Percentiles rank a stretch among this genome's conserved stretches.
These are phyloP conservation scores for Thalassaphorura encarpata DNA, from an alignment of 1,140 invertebrate species.

Conservation along the genomic window DNA sequence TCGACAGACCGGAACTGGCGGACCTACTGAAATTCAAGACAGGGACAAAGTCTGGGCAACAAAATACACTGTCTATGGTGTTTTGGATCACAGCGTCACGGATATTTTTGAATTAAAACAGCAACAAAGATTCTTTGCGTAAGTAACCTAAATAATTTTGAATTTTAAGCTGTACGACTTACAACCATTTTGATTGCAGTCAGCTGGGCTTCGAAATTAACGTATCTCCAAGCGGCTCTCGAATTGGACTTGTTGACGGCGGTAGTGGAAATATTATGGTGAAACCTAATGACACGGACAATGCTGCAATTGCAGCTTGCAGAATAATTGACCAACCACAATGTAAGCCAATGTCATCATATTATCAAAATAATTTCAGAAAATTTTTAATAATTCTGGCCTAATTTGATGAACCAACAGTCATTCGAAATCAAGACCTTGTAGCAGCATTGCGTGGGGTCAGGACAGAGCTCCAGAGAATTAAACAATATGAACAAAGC, in stretches of 20 bases:
- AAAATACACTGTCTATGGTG: slow-evolving; percentile 23
- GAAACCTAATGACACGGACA: slow-evolving; percentile 23
- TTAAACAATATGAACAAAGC: slow-evolving; percentile 7
- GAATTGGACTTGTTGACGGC: slow-evolving; percentile 25
- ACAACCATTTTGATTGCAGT: slow-evolving; percentile 6
- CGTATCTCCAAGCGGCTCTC: slow-evolving; percentile 17
- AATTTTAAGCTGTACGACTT: not conserved
- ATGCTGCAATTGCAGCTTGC: slow-evolving; percentile 17
- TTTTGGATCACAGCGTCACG: slow-evolving; percentile 19
- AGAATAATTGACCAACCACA: slow-evolving; percentile 2
- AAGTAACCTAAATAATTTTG: not conserved
- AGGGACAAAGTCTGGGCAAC: slow-evolving; percentile 7
- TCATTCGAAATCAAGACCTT: not conserved
- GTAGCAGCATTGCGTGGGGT: not conserved
- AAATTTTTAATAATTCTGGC: too few relatives aligned
- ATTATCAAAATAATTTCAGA: too few relatives aligned
- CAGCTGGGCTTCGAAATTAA: slow-evolving; percentile 19
- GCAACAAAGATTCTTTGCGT: slow-evolving; percentile 23
- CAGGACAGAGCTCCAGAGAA: slow-evolving; percentile 5
- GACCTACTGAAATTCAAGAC: slow-evolving; percentile 11
- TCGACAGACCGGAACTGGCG: not conserved
- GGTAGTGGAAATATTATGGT: slow-evolving; percentile 19
- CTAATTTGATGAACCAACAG: too few relatives aligned
- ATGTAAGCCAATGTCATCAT: not conserved
- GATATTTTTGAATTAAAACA: slow-evolving; percentile 8